Base-by-base conservation (phyloP, 2,113 vertebrate genomes). In the Ictidomys tridecemlineatus region DNA sequence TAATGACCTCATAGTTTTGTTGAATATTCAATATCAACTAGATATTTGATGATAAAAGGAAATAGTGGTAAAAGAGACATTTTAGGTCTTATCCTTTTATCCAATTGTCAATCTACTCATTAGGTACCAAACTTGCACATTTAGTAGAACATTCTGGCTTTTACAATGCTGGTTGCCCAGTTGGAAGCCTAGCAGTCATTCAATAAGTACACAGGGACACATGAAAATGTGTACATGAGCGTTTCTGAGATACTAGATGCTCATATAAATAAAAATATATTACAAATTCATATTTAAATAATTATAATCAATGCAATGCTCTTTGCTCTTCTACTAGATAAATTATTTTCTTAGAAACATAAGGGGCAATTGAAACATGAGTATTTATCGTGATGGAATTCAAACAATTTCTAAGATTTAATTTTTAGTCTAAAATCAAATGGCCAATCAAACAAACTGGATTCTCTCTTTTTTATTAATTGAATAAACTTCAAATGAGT, bases 371-470 rank as follows among this genome's bases (percentile, higher is more conserved):
- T 82, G 18, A 79, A 67, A n/a, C 42, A 39, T 53, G 7, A 1
- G 1, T 14, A 76, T 89, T 76, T 5, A 42, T 48, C 42, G 26
- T 42, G 2, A 70, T 76, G 13, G 3, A 69, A 85, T 74, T 18
- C 63, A 8, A 93, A 93, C 4, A 83, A 4, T 63, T 93, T 79
- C 0, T n/a, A 94, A 96, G 24, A 96, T 74, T 69, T 73, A 85
- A 70, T 17, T 90, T 85, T 89, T 70, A 74, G 1, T 61, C 28
- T 79, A 70, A 89, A 18, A 80, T 26, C 42, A 78, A 70, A 72
- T 37, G 56, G 63, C 34, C 39, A 63, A n/a, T 63, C 9, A 91
- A 37, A 78, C 37, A 63, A 70, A 73, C 58, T 74, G 4, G 2
- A 63, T 72, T 94, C 4, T 39, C 34, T 0, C 53, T 69, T 94